Evolutionary conservation across 1,140 invertebrate genomes (phyloP), one percentile per base, ranked within the genome.

Genomic region (Eueides isabella): DNA sequence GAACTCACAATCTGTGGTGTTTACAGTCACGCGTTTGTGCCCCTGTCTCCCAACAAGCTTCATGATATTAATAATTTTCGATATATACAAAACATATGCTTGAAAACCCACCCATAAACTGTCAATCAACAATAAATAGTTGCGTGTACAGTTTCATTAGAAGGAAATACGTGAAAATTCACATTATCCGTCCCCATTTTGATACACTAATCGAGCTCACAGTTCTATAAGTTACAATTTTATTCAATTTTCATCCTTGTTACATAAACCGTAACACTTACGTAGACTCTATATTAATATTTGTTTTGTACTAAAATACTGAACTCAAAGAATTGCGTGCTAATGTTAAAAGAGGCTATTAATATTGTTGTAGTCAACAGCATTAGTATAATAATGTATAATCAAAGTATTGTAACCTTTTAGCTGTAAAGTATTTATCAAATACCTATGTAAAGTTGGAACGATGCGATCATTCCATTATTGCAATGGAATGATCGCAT

Each of bases 371-470:
- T 48, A 29, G 66, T 44, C 28, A 55, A 44, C n/a, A 31, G 14
- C 23, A 67, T 67, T 67, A 67, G n/a, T 67, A 67, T 67, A 29
- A 55, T 44, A 67, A 48, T 48, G 66, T 23, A 31, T 67, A 67
- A 55, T 67, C 19, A 67, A 67, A 67, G 19, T 5, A 67, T 67
- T 67, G 30, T n/a, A 11, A 48, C 7, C 16, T 67, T 67, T n/a
- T 12, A 30, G 0, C n/a, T 38, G 41, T 12, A 66, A 66, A 38
- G 1, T 41, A 35, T 33, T 11, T 3, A 14, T 5, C 1, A 28
- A 55, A 31, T 67, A 0, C 2, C 26, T 29, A 38, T 30, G 14
- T 44, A 44, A 23, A 23, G 29, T 44, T n/a, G 9, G 16, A 41
- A 66, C 35, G n/a, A 26, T 66, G 26, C 33, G 0, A 5, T 38